Evolutionary conservation across 1,140 invertebrate species (phyloP), one percentile per base, ranked within the genome.

Genomic region (Stegodyphus dumicola): DNA sequence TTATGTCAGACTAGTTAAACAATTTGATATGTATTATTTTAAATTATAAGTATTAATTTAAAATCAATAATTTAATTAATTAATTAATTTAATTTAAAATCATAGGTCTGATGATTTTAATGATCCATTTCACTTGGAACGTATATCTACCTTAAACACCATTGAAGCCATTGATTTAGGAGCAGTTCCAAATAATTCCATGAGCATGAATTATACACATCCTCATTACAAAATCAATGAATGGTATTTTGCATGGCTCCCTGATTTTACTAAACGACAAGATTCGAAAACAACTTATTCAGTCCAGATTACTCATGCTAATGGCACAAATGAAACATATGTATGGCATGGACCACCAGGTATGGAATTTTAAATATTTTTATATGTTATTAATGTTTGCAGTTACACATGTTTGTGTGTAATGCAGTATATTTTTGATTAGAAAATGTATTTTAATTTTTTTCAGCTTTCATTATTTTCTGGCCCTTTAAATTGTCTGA

Each of bases 251-350:
- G 91, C 93, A 69, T 98, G 95, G 95, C 90, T 99, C 86, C 97
- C 96, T 6, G 97, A 99, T 91, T 92, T 93, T 88, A 90, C 87
- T 76, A 89, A 89, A 67, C 91, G 96, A 86, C 96, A 97, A 89
- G 97, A 99, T 89, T 98, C 97, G 0, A 99, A 99, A 92, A 98
- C 95, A 49, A 98, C 97, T 6, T 93, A 93, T 87, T 90, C 91
- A 79, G 90, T 92, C n/a, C 89, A 80, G 94, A 97, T 98, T 86
- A 94, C 96, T 90, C 97, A 98, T 91, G 95, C 96, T 0, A 98
- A 99, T 90, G 96, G 97, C 89, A 98, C 97, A 6, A 98, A 98
- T 91, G 96, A 97, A 90, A 98, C 96, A 33, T 96, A 95, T 90
- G 95, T 95, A n/a, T 98, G 97, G 91, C 96, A 97, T 89, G 96